phyloP scores from a whole-genome alignment of 2,113 vertebrate species.

The Syrrhaptes paradoxus region DNA sequence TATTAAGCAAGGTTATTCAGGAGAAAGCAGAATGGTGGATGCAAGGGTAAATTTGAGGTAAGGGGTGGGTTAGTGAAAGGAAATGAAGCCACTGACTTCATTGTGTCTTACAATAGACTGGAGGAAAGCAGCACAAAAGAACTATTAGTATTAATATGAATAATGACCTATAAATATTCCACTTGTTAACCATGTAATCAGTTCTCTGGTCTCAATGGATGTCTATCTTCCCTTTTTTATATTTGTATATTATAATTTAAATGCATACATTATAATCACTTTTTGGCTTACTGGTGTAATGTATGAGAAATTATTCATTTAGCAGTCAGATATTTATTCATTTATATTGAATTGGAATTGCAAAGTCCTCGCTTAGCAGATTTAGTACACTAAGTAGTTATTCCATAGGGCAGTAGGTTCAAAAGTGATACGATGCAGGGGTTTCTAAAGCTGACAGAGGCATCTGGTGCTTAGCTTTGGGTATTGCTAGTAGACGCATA shows the following conservation, averaged over 20 bases:
- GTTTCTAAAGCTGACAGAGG: conserved; percentile 39
- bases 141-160: conserved; percentile 49
- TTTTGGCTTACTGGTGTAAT: conserved; percentile 18
- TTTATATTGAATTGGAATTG: conserved; percentile 41
- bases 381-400: conserved; percentile 11
- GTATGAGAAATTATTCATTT: conserved; percentile 53
- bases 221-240: conserved; percentile 41
- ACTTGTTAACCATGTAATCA: conserved; percentile 60
- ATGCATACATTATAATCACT: conserved; percentile 48
- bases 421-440: background rate
- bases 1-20: conserved; percentile 39
- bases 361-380: conserved; percentile 31
- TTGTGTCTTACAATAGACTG: conserved; percentile 6
- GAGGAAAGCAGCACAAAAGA: conserved; percentile 21
- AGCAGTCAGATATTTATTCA: conserved; percentile 47
- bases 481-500: background rate
- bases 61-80: background rate
- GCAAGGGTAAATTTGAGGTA: background rate
- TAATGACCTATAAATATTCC: conserved; percentile 66
- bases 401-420: conserved; percentile 11
- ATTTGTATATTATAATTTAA: conserved; percentile 64
- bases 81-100: background rate
- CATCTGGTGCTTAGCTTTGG: conserved; percentile 34
- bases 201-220: conserved; percentile 43
- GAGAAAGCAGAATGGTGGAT: background rate